A percentile compares a stretch with the other conserved stretches of the same genome.
Conservation (phyloP, 2,888 invertebrate genomes). For the Hymenopus coronatus region DNA sequence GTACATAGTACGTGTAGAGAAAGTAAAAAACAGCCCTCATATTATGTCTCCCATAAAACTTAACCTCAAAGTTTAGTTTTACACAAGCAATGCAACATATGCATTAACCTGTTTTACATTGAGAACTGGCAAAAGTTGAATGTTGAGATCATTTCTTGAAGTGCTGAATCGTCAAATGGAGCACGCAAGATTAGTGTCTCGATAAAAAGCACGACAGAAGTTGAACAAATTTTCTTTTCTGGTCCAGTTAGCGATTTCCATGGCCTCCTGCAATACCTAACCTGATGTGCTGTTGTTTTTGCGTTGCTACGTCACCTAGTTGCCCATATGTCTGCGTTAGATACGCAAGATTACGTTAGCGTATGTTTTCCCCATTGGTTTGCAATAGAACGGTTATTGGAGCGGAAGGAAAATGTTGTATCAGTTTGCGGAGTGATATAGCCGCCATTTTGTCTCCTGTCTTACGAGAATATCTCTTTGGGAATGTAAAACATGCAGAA, state of each 20-base stretch:
- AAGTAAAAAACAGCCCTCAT: too few relatives aligned
- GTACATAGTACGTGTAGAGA: too few relatives aligned
- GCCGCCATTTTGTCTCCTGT: background rate
- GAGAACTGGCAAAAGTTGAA: background rate
- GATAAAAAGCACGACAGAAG: background rate
- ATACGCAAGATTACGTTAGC: background rate
- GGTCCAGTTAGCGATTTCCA: background rate
- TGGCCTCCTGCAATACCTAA: background rate
- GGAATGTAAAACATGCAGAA: too few relatives aligned
- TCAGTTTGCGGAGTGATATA: background rate
- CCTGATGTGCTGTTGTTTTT: background rate
- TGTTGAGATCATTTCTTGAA: background rate
- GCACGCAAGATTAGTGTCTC: background rate
- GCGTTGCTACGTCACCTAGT: background rate
- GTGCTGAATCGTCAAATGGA: background rate
- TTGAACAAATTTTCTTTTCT: background rate
- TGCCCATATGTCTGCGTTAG: background rate
- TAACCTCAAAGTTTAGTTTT: too few relatives aligned
- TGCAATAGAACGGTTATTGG: background rate
- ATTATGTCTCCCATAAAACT: too few relatives aligned
- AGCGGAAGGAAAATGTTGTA: background rate
- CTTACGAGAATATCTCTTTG: background rate
- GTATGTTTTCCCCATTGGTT: background rate
- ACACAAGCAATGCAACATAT: too few relatives aligned
- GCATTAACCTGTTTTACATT: too few relatives aligned